Conservation (phyloP, 2,888 invertebrate species). For the Yponomeuta sedellus region DNA sequence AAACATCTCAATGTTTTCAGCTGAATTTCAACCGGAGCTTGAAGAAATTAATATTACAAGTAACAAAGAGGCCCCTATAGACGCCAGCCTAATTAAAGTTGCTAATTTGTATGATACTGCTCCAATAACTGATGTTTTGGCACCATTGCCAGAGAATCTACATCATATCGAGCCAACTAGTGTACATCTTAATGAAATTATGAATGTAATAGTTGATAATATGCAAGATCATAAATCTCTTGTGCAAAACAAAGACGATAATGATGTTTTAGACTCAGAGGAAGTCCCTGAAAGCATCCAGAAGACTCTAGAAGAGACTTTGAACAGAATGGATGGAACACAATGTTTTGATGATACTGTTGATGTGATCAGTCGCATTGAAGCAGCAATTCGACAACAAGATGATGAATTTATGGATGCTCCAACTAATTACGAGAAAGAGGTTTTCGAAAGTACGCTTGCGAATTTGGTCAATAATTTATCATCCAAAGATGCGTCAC, state of each 20-base stretch:
- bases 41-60: background rate
- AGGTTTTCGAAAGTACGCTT: background rate
- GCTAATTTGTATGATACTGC: background rate
- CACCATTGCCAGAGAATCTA: conserved; percentile 8
- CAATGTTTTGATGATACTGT: background rate
- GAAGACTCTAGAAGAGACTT: background rate
- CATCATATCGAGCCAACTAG: background rate
- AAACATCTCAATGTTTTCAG: conserved; percentile 8
- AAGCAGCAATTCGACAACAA: background rate
- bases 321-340: background rate
- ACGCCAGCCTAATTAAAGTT: background rate
- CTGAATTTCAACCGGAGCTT: background rate
- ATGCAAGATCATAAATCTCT: too few relatives aligned
- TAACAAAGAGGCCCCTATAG: conserved; percentile 14
- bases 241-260: background rate
- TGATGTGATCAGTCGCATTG: background rate
- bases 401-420: background rate
- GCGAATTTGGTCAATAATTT: background rate
- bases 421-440: background rate
- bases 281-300: background rate
- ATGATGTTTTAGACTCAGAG: background rate
- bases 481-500: background rate
- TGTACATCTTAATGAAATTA: background rate
- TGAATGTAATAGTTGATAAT: background rate
- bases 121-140: background rate